phyloP scores from a whole-genome alignment of 2,797 vertebrate genomes.

The Tragopan temminckii region DNA sequence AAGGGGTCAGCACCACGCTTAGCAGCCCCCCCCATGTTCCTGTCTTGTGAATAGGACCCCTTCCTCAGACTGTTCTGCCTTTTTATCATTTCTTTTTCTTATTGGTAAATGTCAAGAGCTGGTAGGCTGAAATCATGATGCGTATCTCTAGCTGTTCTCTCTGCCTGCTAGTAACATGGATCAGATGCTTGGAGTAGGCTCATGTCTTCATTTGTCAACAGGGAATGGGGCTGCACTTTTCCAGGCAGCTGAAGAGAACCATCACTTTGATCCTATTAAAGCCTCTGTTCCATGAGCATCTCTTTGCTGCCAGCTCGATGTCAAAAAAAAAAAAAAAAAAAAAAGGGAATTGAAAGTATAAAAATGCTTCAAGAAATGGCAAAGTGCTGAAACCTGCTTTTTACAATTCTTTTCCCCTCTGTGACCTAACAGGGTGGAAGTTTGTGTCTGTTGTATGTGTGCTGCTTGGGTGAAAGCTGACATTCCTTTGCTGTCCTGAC shows the following conservation, averaged over 20 bases:
- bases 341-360: not conserved
- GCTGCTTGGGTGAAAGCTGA: not conserved
- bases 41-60: not conserved
- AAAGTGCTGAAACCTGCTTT: not conserved
- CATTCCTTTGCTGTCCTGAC: not conserved
- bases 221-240: not conserved
- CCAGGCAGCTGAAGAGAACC: not conserved
- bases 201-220: not conserved
- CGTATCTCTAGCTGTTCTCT: not conserved
- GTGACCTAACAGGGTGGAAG: not conserved
- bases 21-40: not conserved
- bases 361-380: not conserved
- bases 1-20: not conserved
- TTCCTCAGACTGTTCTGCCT: not conserved
- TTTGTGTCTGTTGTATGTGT: not conserved
- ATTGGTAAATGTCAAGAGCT: not conserved
- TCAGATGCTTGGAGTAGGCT: not conserved
- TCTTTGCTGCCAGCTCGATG: not conserved
- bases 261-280: not conserved
- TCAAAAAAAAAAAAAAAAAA: not conserved
- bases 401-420: not conserved
- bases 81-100: not conserved
- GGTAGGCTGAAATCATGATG: not conserved
- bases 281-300: not conserved
- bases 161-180: not conserved